These are phyloP conservation scores for Chrysopilus asiliformis DNA, from an alignment of 2,888 invertebrate species.

Conservation along the genomic window DNA sequence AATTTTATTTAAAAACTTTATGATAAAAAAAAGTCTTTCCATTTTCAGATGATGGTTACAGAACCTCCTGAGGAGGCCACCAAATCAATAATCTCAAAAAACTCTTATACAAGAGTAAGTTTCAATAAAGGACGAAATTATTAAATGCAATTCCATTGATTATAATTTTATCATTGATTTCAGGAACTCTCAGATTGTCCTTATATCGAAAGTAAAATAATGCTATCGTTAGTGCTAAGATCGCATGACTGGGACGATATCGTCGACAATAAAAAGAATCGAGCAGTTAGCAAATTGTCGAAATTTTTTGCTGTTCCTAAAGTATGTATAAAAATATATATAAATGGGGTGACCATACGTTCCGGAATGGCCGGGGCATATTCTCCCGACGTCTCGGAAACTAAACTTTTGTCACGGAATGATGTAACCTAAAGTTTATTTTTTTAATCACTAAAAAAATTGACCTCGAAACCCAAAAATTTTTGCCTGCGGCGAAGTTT, in stretches of 20 bases:
- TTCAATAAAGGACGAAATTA: not conserved
- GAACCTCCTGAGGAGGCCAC: slow-evolving; percentile 11
- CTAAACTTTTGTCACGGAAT: no score
- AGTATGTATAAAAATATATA: no score
- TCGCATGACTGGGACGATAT: slow-evolving; percentile 31
- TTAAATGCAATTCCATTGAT: not conserved
- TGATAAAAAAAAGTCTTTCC: not conserved
- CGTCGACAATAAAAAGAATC: slow-evolving; percentile 25
- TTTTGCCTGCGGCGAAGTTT: no score
- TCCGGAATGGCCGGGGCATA: no score
- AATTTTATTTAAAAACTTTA: slow-evolving; percentile 4
- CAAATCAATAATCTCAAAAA: slow-evolving; percentile 9
- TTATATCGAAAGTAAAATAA: slow-evolving; percentile 27
- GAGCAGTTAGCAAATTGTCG: slow-evolving; percentile 31
- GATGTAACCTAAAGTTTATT: no score
- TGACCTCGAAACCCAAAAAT: no score
- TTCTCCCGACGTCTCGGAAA: no score
- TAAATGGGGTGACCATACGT: no score
- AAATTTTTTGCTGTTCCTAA: slow-evolving; percentile 36
- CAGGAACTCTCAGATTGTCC: slow-evolving; percentile 25
- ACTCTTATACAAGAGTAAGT: slow-evolving; percentile 12
- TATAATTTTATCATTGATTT: slow-evolving; percentile 3
- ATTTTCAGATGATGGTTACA: slow-evolving; percentile 9
- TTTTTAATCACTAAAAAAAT: no score
- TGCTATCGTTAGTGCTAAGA: slow-evolving; percentile 31